Base-by-base conservation (phyloP, 37 sponge, comb jelly and placozoan species). In the Halisarca cf. caerulea region DNA sequence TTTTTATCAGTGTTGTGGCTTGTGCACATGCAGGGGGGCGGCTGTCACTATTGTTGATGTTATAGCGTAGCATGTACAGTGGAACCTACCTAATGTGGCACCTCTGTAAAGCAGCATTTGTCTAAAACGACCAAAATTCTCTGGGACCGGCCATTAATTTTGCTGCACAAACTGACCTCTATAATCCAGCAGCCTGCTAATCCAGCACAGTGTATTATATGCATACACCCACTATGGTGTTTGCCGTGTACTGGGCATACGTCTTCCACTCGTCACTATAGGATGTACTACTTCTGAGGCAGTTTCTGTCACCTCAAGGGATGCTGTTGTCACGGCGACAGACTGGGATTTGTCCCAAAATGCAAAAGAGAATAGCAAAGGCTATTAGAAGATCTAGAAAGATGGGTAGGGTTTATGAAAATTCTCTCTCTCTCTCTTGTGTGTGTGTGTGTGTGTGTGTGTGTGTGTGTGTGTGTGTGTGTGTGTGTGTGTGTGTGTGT, bases 271-370 rank as follows among this genome's bases (percentile, higher is more conserved):
- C 17, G 17, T 17, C 17, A 17, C 9, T 33, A 17, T 9, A 84
- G 85, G 91, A 91, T 72, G 91, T 87, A 20, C 66, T 91, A 18
- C 71, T 91, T 25, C 64, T 91, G 54, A 83, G 91, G 39, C 91
- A 91, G 80, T 91, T 91, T 57, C 75, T 91, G 9, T 72, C 81
- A n/a, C 91, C 91, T 2, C 64, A 66, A 0, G 87, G 91, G 1
- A 24, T 79, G 25, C 35, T 87, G 1, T 32, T 83, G 2, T 78
- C 83, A 0, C 69, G 88, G 8, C 87, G 88, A 54, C 3, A 69
- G 58, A 91, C 91, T 28, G 84, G 87, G 25, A 9, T 90, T 17
- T 90, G 91, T 66, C 78, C 61, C 6, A 90, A 86, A 41, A 82
- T 90, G 83, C 91, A 90, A 73, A 82, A 55, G 21, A 75, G 73